A percentile compares a stretch with the other conserved stretches of the same genome.
Conservation (phyloP, 2,113 vertebrate species). For the Myiagra hebetior region DNA sequence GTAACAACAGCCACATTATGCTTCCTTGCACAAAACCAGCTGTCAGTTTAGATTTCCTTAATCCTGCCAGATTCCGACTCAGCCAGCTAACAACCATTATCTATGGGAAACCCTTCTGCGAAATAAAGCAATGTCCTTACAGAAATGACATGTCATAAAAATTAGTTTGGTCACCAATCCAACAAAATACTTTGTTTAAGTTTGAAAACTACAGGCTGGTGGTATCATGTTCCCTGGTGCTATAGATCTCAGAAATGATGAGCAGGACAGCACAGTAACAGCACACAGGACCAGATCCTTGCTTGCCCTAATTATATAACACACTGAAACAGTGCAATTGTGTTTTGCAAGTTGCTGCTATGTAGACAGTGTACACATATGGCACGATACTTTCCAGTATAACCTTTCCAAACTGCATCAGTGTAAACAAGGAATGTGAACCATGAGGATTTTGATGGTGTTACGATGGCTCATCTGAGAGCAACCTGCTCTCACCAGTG, state of each 20-base stretch:
- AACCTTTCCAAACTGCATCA: not conserved
- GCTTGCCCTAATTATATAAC: not conserved
- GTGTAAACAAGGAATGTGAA: not conserved
- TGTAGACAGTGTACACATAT: fast-evolving
- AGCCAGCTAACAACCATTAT: constrained; percentile 70
- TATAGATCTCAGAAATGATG: constrained; percentile 3
- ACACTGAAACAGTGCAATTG: not conserved
- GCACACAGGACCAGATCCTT: not conserved
- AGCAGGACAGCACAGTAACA: not conserved
- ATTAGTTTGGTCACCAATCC: constrained; percentile 70
- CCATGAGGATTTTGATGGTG: not conserved
- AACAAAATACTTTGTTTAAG: constrained; percentile 58
- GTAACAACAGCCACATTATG: constrained; percentile 74
- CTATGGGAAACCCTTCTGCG: constrained; percentile 73
- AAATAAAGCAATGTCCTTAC: constrained; percentile 67
- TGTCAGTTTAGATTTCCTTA: constrained; percentile 80
- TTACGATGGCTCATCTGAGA: not conserved
- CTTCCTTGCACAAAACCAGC: constrained; percentile 75
- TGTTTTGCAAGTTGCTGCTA: not conserved
- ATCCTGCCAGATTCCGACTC: constrained; percentile 74
- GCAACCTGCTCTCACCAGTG: not conserved
- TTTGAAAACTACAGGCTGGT: constrained; percentile 35
- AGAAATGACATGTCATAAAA: constrained; percentile 75
- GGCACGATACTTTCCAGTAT: not conserved
- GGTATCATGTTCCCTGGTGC: constrained; percentile 2